A percentile compares a stretch with the other conserved stretches of the same genome.
These are phyloP conservation scores for Ataeniobius toweri DNA, from an alignment of 2,797 vertebrate species.

Conservation along the genomic window DNA sequence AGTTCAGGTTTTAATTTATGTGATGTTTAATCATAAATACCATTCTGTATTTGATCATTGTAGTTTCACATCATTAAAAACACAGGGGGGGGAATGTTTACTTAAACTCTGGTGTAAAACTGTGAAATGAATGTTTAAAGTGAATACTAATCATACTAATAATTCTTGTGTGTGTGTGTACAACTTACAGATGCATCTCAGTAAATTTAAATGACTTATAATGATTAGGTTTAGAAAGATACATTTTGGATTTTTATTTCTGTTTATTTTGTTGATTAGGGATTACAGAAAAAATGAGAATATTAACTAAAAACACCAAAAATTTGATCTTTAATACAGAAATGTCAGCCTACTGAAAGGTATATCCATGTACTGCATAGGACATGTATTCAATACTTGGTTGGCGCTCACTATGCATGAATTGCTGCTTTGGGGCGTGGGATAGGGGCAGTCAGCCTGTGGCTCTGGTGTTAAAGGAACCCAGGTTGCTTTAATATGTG, in stretches of 20 bases:
- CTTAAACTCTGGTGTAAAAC: conserved; percentile 19
- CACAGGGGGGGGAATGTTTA: not conserved
- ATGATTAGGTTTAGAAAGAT: not conserved
- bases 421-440: not conserved
- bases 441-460: not conserved
- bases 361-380: not conserved
- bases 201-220: not conserved
- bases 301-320: not conserved
- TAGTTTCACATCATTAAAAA: conserved; percentile 39
- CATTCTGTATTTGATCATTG: conserved; percentile 66
- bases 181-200: not conserved
- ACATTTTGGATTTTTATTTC: not conserved
- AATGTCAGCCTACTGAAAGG: not conserved
- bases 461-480: not conserved
- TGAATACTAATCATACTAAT: not conserved
- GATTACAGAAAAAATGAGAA: not conserved
- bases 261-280: not conserved
- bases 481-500: not conserved
- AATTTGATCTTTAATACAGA: not conserved
- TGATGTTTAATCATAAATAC: conserved; percentile 60
- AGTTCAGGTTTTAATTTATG: conserved; percentile 64
- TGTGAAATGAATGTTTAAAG: not conserved
- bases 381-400: not conserved
- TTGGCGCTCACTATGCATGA: not conserved
- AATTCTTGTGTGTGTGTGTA: not conserved